phyloP scores from a whole-genome alignment of 2,797 vertebrate genomes.

The Coluber constrictor region DNA sequence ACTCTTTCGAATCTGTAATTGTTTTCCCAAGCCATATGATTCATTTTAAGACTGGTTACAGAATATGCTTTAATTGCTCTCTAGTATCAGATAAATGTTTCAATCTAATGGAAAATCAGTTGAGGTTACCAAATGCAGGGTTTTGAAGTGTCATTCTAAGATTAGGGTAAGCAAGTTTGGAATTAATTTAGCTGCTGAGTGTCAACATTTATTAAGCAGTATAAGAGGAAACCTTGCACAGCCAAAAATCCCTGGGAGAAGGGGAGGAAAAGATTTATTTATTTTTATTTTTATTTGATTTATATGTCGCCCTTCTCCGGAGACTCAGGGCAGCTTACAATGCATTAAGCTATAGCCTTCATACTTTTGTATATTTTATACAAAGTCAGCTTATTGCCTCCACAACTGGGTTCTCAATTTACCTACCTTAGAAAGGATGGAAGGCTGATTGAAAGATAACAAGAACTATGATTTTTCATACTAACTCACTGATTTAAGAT shows the following conservation, averaged over 20 bases:
- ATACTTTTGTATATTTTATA: too few species aligned
- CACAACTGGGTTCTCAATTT: too few species aligned
- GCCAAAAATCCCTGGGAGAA: neutral
- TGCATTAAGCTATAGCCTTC: too few species aligned
- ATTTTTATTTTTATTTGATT: too few species aligned
- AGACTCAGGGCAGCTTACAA: too few species aligned
- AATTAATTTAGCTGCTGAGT: constrained; percentile 60
- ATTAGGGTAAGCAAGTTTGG: constrained; percentile 58
- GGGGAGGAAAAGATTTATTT: neutral
- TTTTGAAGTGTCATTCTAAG: constrained; percentile 53
- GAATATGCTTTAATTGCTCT: constrained; percentile 15
- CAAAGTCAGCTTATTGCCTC: too few species aligned
- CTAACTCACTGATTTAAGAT: neutral
- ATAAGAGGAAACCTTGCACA: constrained; percentile 41
- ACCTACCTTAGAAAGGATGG: too few species aligned
- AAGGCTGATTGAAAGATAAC: neutral
- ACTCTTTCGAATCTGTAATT: neutral
- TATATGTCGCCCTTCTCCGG: too few species aligned
- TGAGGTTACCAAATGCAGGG: constrained; percentile 31
- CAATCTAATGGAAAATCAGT: constrained; percentile 34
- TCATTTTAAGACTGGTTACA: constrained; percentile 28
- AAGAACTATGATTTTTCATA: neutral
- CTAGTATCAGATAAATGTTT: constrained; percentile 25
- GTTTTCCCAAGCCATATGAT: constrained; percentile 12
- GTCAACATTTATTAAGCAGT: constrained; percentile 48